Evolutionary conservation across 2,797 vertebrate genomes (phyloP).

Genomic region (Lophotriccus pileatus): DNA sequence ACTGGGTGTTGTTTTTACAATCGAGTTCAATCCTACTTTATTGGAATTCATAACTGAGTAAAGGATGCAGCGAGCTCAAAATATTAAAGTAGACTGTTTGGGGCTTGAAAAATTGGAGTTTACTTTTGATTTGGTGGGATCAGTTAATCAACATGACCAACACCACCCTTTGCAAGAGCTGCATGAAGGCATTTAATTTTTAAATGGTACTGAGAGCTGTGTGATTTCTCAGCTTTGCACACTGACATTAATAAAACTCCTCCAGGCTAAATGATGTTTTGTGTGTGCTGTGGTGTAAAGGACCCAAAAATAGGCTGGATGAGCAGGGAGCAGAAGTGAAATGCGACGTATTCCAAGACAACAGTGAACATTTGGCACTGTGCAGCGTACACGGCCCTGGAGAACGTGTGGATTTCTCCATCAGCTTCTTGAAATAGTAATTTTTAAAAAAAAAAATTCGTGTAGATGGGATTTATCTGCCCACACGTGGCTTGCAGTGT

Average conservation of each 20-base stretch:
- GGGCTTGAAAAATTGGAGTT: background rate
- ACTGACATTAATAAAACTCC: background rate
- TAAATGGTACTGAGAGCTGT: background rate
- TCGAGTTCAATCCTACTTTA: background rate
- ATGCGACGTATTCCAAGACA: background rate
- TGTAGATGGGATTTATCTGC: background rate
- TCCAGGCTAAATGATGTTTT: background rate
- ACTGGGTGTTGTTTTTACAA: background rate
- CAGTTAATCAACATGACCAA: background rate
- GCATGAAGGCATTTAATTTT: background rate
- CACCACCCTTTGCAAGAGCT: background rate
- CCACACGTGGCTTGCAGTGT: rapidly evolving
- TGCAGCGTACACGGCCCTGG: background rate
- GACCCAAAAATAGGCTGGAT: background rate
- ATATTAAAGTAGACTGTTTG: background rate
- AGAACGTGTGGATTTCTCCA: background rate
- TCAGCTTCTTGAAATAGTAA: background rate
- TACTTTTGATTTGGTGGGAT: background rate
- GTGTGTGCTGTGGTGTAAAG: background rate
- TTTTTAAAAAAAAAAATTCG: background rate
- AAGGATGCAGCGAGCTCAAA: background rate
- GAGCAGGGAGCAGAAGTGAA: background rate
- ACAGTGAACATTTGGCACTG: background rate
- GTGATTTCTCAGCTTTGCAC: background rate
- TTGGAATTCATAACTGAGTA: background rate